Evolutionary conservation across 2,888 invertebrate genomes (phyloP).

Genomic region (Ichneumon xanthorius): DNA sequence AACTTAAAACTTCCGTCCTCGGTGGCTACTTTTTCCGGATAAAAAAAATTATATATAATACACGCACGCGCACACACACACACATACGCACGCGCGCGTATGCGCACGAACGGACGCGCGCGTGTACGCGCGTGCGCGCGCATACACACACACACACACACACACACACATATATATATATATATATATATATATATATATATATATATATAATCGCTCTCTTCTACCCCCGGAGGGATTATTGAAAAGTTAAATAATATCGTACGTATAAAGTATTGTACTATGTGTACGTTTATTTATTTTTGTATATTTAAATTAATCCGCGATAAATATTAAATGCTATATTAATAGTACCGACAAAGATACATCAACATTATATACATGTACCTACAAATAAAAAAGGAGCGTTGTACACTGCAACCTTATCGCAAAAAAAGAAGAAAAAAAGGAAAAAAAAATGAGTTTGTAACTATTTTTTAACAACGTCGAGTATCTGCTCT

Average conservation of each 20-base stretch:
- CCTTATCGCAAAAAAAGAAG: conserved; percentile 6
- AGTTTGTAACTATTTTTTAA: not conserved
- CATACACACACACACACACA: not conserved
- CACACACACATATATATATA: not conserved
- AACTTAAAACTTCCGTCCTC: conserved; percentile 63
- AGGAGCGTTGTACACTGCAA: conserved; percentile 37
- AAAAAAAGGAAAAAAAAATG: not conserved
- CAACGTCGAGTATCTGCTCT: not conserved
- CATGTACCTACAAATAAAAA: conserved; percentile 52
- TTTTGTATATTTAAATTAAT: conserved; percentile 61
- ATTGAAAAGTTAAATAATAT: conserved; percentile 38
- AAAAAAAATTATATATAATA: conserved; percentile 20
- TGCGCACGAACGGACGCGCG: too few species aligned
- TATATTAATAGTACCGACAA: conserved; percentile 18
- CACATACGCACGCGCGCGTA: too few species aligned
- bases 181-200: not conserved
- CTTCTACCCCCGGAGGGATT: conserved; percentile 29
- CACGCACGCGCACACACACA: not conserved
- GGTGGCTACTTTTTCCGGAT: conserved; percentile 44
- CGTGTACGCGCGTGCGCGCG: too few species aligned
- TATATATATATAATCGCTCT: conserved; percentile 9
- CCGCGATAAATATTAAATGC: conserved; percentile 36
- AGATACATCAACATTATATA: conserved; percentile 34
- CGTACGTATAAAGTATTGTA: conserved; percentile 39
- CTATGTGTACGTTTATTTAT: conserved; percentile 61